phyloP scores from a whole-genome alignment of 2,797 vertebrate genomes.

The Meriones psammophilus region DNA sequence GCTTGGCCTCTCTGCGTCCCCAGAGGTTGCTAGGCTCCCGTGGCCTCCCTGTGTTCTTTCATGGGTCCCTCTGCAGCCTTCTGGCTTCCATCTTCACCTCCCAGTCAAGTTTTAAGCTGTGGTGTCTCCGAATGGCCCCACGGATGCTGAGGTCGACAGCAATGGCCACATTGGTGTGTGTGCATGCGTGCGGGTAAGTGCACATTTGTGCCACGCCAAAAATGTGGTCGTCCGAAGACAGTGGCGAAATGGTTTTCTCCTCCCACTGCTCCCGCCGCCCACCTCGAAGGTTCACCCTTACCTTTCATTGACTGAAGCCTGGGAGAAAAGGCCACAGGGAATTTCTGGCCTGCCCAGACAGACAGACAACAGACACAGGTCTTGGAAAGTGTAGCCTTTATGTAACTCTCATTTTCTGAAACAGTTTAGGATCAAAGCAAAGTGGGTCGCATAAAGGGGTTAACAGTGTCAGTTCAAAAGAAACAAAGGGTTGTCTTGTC shows the following conservation, averaged over 20 bases:
- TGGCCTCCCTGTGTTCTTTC: background rate
- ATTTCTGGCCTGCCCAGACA: background rate
- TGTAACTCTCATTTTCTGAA: background rate
- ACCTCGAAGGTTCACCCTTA: background rate
- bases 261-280: background rate
- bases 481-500: background rate
- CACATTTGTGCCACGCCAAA: background rate
- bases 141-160: background rate
- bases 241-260: background rate
- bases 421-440: too few relatives aligned
- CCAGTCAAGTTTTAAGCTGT: background rate
- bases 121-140: background rate
- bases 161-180: background rate
- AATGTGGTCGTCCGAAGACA: background rate
- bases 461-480: background rate
- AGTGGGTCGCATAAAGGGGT: background rate
- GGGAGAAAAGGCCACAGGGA: background rate
- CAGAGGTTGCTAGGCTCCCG: background rate
- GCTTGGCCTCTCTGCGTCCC: background rate
- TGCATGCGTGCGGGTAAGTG: background rate
- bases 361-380: too few relatives aligned
- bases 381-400: background rate
- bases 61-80: background rate
- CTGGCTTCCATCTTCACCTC: background rate
- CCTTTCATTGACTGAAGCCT: background rate